Evolutionary conservation across 2,113 vertebrate species (phyloP).

Genomic region (Edolisoma coerulescens): DNA sequence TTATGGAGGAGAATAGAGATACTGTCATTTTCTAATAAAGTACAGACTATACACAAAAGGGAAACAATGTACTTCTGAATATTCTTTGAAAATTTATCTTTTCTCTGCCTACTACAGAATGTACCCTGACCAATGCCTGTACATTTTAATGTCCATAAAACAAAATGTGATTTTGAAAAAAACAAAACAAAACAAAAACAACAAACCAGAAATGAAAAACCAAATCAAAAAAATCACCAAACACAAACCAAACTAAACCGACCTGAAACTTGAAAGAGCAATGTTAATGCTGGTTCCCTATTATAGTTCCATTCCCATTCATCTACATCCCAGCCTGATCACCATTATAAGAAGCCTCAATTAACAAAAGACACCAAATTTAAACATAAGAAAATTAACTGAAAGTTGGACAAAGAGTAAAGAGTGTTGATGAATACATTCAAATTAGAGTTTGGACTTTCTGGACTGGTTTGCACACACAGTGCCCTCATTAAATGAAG

Average conservation of each 20-base stretch:
- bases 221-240: background rate
- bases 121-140: background rate
- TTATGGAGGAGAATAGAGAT: background rate
- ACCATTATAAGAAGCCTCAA: background rate
- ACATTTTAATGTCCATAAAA: background rate
- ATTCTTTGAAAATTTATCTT: background rate
- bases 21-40: background rate
- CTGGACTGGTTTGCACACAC: background rate
- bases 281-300: background rate
- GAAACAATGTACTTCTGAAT: background rate
- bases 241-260: background rate
- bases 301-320: background rate
- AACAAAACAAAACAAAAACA: fast-evolving
- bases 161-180: background rate
- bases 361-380: background rate
- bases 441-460: background rate
- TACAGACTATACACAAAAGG: background rate
- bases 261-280: background rate
- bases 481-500: background rate
- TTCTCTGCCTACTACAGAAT: background rate
- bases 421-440: background rate
- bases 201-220: background rate
- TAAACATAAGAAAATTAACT: background rate
- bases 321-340: background rate
- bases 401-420: background rate